Evolutionary conservation across 2,888 invertebrate genomes (phyloP).

Genomic region (Chesias legatella): DNA sequence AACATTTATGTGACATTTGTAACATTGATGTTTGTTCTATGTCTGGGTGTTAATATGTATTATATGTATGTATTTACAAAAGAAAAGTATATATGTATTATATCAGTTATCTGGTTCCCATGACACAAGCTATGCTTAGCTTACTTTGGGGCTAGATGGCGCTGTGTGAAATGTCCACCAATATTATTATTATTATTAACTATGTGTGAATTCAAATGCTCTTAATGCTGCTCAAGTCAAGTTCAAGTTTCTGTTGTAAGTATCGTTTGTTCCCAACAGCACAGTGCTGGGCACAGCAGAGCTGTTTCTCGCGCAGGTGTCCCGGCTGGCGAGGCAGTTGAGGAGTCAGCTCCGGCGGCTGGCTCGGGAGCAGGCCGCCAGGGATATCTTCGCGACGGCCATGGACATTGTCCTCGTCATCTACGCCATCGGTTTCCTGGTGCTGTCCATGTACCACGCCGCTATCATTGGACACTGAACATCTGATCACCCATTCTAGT

Average conservation of each 20-base stretch:
- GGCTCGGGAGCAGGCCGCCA: constrained; percentile 37
- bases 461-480: constrained; percentile 19
- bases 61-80: no score
- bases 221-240: not conserved
- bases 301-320: constrained; percentile 35
- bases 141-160: no score
- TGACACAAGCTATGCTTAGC: no score
- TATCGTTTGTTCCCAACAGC: constrained; percentile 36
- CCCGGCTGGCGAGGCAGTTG: constrained; percentile 28
- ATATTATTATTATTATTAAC: no score
- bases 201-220: no score
- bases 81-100: no score
- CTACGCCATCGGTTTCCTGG: constrained; percentile 61
- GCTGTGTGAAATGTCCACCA: no score
- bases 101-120: no score
- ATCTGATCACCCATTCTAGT: not conserved
- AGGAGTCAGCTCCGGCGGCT: constrained; percentile 37
- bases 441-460: constrained; percentile 58
- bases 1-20: no score
- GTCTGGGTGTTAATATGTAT: no score
- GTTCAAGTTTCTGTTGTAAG: constrained; percentile 11
- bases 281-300: constrained; percentile 40
- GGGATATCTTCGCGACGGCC: constrained; percentile 52
- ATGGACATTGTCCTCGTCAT: constrained; percentile 57
- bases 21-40: no score